Base-by-base conservation (phyloP, 2,113 vertebrate genomes). In the Gymnorhina tibicen region DNA sequence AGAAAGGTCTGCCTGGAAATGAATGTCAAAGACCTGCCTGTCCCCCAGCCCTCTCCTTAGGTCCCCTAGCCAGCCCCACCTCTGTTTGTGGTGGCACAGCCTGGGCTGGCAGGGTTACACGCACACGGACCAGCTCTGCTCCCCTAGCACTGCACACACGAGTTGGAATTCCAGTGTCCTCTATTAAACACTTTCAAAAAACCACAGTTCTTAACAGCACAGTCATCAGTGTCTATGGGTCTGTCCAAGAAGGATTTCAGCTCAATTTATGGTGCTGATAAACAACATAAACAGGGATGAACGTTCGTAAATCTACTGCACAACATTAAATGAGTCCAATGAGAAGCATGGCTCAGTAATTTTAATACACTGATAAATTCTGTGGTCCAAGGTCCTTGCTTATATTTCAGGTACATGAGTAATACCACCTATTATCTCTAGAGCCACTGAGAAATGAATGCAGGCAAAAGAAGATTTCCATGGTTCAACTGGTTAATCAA, bases 11-110 rank as follows among this genome's bases (percentile, higher is more conserved):
- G 24, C 19, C 33, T 60, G 35, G 24, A 68, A 67, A 55, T 41
- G 53, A 35, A 58, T 87, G 56, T 24, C 67, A 58, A 52, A 20
- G 28, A 32, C 35, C 7, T 47, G 23, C 28, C 33, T 46, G 42
- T 52, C 2, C 10, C 10, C 24, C 27, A 33, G 41, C 6, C 16
- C 42, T 37, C 20, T 37, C 47, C 53, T 62, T 27, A 37, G 11
- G 22, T 30, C 16, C 47, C 49, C 14, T 49, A 55, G 56, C 44
- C 14, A 20, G n/a, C 41, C n/a, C 7, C 37, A 46, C 7, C 6
- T 8, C 19, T 20, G 1, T 35, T 15, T 10, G 4, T 0, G 0
- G 47, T 14, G 17, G 5, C 27, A 23, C 7, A 4, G 27, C 32
- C 47, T 10, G 9, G 39, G 32, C 35, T 26, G 49, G 28, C 47